A percentile compares a stretch with the other conserved stretches of the same genome.
These are phyloP conservation scores for Phaonia tiefii DNA, from an alignment of 2,888 invertebrate species.

Conservation along the genomic window DNA sequence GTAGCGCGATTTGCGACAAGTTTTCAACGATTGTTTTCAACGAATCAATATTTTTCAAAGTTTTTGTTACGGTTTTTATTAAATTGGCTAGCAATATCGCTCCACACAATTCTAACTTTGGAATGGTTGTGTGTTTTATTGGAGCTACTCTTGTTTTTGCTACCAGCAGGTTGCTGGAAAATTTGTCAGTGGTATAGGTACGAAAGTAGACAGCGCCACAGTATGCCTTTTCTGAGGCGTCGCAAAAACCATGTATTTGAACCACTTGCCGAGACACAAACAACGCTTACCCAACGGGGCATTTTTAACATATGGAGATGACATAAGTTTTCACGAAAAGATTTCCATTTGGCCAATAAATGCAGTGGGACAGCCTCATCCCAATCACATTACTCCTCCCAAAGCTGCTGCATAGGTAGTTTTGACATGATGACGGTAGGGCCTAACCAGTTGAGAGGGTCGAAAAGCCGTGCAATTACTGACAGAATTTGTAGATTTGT, in stretches of 20 bases:
- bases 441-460: too few relatives aligned
- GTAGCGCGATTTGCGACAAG: too few relatives aligned
- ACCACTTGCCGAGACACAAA: not conserved
- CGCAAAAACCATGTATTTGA: constrained; percentile 36
- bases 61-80: not conserved
- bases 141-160: constrained; percentile 41
- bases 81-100: not conserved
- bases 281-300: constrained; percentile 39
- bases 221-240: too few relatives aligned
- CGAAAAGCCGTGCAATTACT: too few relatives aligned
- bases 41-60: not conserved
- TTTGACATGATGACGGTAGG: too few relatives aligned
- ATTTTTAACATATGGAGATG: constrained; percentile 10
- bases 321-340: not conserved
- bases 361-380: constrained; percentile 31
- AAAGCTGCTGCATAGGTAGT: constrained; percentile 38
- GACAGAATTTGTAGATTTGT: not conserved
- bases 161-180: not conserved
- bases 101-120: constrained; percentile 31
- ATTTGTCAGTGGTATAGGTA: not conserved
- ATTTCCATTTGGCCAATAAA: not conserved
- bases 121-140: constrained; percentile 24
- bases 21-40: too few relatives aligned
- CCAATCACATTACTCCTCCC: constrained; percentile 27
- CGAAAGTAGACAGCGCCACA: constrained; percentile 4